A percentile compares a stretch with the other conserved stretches of the same genome.
These are phyloP conservation scores for Drosophila eohydei DNA, from an alignment of 2,888 invertebrate genomes.

Conservation along the genomic window DNA sequence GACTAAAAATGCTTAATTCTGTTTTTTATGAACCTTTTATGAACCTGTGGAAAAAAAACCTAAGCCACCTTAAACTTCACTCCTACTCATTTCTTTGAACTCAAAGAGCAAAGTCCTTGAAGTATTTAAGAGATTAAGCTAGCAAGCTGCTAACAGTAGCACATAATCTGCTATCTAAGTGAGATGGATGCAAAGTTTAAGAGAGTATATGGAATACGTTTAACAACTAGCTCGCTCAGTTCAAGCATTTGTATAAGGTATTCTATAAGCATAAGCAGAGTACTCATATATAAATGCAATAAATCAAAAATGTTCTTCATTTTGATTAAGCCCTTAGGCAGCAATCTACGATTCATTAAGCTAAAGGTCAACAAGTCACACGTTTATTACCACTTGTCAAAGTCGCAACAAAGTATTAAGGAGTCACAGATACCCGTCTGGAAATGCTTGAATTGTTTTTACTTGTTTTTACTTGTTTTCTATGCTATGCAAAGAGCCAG, in stretches of 20 bases:
- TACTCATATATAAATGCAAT: neutral
- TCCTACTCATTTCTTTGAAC: neutral
- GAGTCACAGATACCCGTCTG: neutral
- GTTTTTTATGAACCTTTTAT: neutral
- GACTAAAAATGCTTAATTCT: neutral
- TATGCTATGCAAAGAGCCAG: constrained; percentile 11
- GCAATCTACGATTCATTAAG: neutral
- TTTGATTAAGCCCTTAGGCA: too few relatives aligned
- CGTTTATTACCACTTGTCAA: neutral
- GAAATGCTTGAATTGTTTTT: neutral
- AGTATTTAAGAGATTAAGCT: constrained; percentile 3
- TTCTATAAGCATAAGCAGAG: neutral
- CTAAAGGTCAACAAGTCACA: neutral
- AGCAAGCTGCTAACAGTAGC: constrained; percentile 1
- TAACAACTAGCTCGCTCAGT: too few relatives aligned
- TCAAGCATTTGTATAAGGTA: neutral
- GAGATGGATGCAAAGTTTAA: neutral
- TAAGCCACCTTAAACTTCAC: neutral
- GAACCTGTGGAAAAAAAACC: neutral
- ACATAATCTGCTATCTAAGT: neutral
- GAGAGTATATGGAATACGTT: neutral
- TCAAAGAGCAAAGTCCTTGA: constrained; percentile 4
- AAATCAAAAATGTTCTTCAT: neutral
- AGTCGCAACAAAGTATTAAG: neutral
- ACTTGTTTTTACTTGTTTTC: constrained; percentile 1